Evolutionary conservation across 2,797 vertebrate species (phyloP), one percentile per base, ranked within the genome.

Genomic region (Hapalemur alaotrensis): DNA sequence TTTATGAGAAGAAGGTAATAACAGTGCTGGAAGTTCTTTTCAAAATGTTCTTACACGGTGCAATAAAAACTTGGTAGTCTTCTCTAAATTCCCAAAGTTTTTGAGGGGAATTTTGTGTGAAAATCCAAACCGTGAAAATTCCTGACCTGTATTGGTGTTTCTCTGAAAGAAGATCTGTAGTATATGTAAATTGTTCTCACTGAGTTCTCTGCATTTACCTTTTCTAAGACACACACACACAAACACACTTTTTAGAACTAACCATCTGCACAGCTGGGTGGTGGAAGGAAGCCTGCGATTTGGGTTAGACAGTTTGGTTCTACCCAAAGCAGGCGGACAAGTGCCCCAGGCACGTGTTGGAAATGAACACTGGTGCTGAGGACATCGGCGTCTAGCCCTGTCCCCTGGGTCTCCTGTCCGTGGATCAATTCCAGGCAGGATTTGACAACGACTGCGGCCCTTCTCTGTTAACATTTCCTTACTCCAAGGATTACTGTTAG

Each of bases 401-500:
- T 13, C 18, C 32, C 70, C 41, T 25, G 12, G 12, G 38, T 48
- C 69, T 83, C 41, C 65, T 43, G 4, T 48, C 38, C 7, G 0
- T 5, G 15, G 43, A 6, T 73, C 7, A 50, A 89, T 83, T 75
- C 54, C 25, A 20, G 65, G 18, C 41, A 80, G 80, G 82, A 75
- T 38, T 46, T 59, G 79, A 52, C 54, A 30, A 5, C 76, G 7
- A 9, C 41, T 13, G 4, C 0, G 7, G 57, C 25, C 25, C 18
- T 35, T 70, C 63, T 73, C 8, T 6, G 18, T 1, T 14, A 78
- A 61, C 28, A 57, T 35, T 97, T 92, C 91, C 93, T 78, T 80
- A 75, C 48, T 86, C 65, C 59, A 52, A 32, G 79, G 14, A 76
- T 84, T 50, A 63, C 52, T 92, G 96, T 96, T 94, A 93, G 72